A percentile compares a stretch with the other conserved stretches of the same genome.
Conservation (phyloP, 2,797 vertebrate species). For the Eremophila alpestris region DNA sequence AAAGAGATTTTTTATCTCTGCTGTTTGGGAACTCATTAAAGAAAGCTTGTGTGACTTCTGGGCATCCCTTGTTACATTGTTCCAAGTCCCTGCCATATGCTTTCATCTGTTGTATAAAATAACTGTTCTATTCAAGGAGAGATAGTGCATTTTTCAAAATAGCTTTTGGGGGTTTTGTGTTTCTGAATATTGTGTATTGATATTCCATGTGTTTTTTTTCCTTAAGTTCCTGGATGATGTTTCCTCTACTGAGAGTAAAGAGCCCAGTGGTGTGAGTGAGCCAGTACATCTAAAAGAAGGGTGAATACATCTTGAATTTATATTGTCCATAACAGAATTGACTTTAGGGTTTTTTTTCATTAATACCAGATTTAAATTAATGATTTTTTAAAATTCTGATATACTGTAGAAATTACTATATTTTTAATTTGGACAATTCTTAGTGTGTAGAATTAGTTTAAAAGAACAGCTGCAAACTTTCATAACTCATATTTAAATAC, state of each 20-base stretch:
- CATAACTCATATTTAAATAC: not conserved
- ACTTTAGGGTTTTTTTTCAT: not conserved
- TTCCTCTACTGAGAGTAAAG: constrained; percentile 93
- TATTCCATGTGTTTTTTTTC: not conserved
- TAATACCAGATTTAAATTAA: not conserved
- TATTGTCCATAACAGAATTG: not conserved
- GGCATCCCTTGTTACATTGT: not conserved
- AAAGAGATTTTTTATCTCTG: not conserved
- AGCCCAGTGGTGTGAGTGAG: constrained; percentile 88
- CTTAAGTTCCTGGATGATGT: constrained; percentile 96
- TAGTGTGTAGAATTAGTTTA: not conserved
- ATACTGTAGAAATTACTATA: not conserved
- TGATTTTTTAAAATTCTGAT: not conserved
- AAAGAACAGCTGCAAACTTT: not conserved
- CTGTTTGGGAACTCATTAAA: not conserved
- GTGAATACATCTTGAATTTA: constrained; percentile 70
- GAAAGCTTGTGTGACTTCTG: not conserved
- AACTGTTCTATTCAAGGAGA: not conserved
- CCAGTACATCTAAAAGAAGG: constrained; percentile 96
- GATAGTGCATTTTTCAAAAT: too few relatives aligned
- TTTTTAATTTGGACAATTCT: not conserved
- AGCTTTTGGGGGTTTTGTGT: not conserved
- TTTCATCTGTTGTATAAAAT: not conserved
- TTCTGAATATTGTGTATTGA: not conserved
- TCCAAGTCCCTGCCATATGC: not conserved